These are phyloP conservation scores for Timema podura DNA, from an alignment of 2,888 invertebrate genomes.

Conservation along the genomic window DNA sequence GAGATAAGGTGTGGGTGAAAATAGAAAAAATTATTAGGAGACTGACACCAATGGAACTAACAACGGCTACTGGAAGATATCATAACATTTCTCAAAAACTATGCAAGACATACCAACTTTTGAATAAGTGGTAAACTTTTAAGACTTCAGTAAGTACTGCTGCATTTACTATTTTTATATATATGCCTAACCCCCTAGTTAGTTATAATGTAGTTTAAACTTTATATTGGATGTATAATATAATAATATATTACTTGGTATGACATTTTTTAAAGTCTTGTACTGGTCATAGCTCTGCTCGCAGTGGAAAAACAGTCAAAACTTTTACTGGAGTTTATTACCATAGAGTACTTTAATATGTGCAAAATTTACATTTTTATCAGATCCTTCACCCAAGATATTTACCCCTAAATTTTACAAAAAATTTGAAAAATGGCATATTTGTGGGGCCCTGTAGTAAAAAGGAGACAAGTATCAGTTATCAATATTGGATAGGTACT, in stretches of 20 bases:
- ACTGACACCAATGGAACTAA: neutral
- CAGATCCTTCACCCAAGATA: neutral
- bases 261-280: neutral
- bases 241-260: neutral
- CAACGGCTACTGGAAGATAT: neutral
- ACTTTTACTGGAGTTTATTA: neutral
- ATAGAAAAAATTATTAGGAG: slow-evolving; percentile 5
- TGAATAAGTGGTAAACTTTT: slow-evolving; percentile 1
- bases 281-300: neutral
- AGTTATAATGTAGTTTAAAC: neutral
- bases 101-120: neutral
- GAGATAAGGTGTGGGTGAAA: neutral
- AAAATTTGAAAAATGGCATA: neutral
- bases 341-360: neutral
- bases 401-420: neutral
- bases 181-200: too few relatives aligned
- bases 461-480: neutral
- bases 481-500: neutral
- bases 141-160: neutral
- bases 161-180: neutral
- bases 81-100: slow-evolving; percentile 7
- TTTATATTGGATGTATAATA: neutral
- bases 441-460: neutral
- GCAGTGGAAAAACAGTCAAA: neutral
- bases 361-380: neutral